Base-by-base conservation (phyloP, 2,888 invertebrate species). In the Beris morrisii region DNA sequence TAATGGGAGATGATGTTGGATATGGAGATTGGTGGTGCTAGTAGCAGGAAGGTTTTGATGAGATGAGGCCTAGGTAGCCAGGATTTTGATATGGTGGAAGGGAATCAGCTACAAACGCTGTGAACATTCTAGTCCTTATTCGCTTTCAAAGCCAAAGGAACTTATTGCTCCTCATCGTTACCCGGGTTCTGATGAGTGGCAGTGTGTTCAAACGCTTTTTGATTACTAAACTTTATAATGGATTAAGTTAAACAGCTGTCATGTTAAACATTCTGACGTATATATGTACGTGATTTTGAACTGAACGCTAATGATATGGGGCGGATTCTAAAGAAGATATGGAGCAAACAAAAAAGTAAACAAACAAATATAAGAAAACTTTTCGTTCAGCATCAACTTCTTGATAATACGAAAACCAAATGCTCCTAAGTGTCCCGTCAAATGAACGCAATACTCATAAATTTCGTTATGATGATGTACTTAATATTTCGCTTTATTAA, bases 221-320 rank as follows among this genome's bases (percentile, higher is more conserved):
- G 67, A 67, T 67, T 65, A 52, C 65, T 59, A 67, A 67, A 67
- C 50, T 67, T 67, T 67, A 30, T 67, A 67, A 67, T 67, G 61
- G 61, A 56, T 67, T 58, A 45, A 65, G 64, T 65, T 55, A 65
- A 65, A 59, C 67, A 67, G 67, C 65, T 67, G 67, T 65, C 65
- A 67, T 65, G 61, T 61, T 50, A 32, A 52, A 61, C 50, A 61
- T 50, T 50, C 46, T 52, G 50, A 61, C 61, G 61, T 52, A n/a
- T 61, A 52, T 28, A 12, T 56, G 57, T 38, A 67, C 67, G 67
- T 67, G 67, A 58, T 54, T 55, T 43, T 31, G 12, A 38, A 43
- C 32, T 46, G 54, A 38, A 22, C 15, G 52, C 9, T 38, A 38
- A 38, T 38, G 38, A 30, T 28, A 22, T 9, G 22, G 31, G 32